Evolutionary conservation across 2,113 vertebrate species (phyloP), one percentile per base, ranked within the genome.

Genomic region (Gobius niger): DNA sequence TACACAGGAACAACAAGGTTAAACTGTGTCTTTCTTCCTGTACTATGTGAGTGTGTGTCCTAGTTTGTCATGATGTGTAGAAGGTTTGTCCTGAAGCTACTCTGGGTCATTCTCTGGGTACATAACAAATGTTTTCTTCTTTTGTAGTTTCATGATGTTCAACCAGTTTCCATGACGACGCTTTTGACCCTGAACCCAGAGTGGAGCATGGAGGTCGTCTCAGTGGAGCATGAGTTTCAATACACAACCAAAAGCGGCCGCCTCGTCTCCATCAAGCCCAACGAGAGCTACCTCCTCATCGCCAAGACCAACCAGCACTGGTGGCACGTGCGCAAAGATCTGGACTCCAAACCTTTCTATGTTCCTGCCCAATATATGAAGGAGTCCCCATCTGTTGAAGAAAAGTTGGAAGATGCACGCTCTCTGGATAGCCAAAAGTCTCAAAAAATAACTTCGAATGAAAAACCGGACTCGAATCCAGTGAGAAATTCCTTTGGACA

Each of bases 281-380:
- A 95, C 0, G 96, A 98, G 77, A 90, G 89, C 64, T 98, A 96
- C 65, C 81, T 94, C 46, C 93, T 98, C 18, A 73, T 98, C 57
- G 90, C 91, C 52, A 92, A 92, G 62, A 96, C 95, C 18, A 97
- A 94, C 1, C 91, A 94, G 7, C 93, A 96, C 89, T 98, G 96
- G 96, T 98, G 97, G 97, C 94, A 95, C 0, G 96, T 99, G 50
- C 73, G 89, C 64, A 93, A 72, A 77, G 93, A 93, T 70, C 90
- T 19, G 79, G 64, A 80, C 46, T 40, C 91, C 14, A 91, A 88
- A 4, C 94, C 96, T 57, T 97, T 98, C 82, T 97, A 94, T 66
- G 88, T 98, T 63, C 96, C 96, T 0, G 96, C 95, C 0, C 91
- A 93, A 79, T 98, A 98, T 3, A 94, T 98, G 69, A 95, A 91